A percentile compares a stretch with the other conserved stretches of the same genome.
phyloP scores from a whole-genome alignment of 2,113 vertebrate genomes.

The Hassar affinis region DNA sequence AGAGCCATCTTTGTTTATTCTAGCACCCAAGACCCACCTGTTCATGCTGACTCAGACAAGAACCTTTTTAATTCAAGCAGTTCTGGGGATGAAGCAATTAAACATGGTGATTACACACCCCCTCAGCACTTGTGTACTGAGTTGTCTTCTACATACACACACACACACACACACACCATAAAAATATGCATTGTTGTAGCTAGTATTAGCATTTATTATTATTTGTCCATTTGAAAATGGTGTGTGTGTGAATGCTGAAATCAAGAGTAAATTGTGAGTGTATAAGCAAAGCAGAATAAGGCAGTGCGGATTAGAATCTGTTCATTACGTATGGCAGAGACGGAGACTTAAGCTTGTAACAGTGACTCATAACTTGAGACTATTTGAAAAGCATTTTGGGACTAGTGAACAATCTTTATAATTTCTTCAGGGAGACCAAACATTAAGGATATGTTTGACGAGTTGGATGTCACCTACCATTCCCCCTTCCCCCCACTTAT shows the following conservation, averaged over 20 bases:
- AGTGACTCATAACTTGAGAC: too few relatives aligned
- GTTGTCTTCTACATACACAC: slow-evolving; percentile 1
- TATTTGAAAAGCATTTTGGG: too few relatives aligned
- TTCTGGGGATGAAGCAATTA: neutral
- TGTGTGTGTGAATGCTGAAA: neutral
- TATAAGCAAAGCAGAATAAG: slow-evolving; percentile 29
- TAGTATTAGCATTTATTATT: neutral
- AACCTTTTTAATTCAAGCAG: neutral
- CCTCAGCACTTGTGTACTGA: neutral
- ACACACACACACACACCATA: too few relatives aligned
- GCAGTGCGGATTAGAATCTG: slow-evolving; percentile 28
- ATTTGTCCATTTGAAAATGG: neutral
- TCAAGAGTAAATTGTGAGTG: neutral
- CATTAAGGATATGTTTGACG: too few relatives aligned
- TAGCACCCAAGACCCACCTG: slow-evolving; percentile 2
- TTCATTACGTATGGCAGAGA: neutral
- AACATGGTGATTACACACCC: slow-evolving; percentile 5
- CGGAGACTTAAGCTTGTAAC: too few relatives aligned
- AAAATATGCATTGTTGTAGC: neutral
- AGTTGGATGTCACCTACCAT: too few relatives aligned
- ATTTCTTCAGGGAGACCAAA: too few relatives aligned
- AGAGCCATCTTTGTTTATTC: slow-evolving; percentile 15
- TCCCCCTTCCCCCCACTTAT: too few relatives aligned
- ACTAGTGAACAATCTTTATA: too few relatives aligned
- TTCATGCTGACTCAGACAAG: slow-evolving; percentile 22